Conservation (phyloP, 2,888 invertebrate species). For the Drepanosiphum platanoidis region DNA sequence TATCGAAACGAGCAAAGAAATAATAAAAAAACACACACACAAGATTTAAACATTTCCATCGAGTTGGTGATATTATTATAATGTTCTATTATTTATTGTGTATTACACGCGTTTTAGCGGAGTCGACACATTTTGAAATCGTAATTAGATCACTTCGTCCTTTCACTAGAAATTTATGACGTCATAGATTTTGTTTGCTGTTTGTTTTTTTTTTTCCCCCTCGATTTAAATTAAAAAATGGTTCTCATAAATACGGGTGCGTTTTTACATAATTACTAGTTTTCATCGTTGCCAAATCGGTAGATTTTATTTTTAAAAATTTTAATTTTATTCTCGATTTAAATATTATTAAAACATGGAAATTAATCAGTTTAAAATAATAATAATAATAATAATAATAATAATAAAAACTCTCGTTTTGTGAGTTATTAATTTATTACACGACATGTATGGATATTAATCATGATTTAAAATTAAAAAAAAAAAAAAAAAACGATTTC, state of each 20-base stretch:
- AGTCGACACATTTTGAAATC: background rate
- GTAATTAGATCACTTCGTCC: background rate
- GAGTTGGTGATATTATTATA: background rate
- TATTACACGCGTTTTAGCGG: background rate
- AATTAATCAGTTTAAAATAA: background rate
- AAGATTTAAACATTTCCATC: background rate
- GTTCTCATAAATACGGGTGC: background rate
- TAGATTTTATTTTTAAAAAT: background rate
- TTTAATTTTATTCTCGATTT: too few relatives aligned
- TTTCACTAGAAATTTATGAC: background rate
- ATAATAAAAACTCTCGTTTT: background rate
- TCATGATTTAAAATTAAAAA: background rate
- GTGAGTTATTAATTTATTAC: background rate
- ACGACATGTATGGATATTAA: background rate
- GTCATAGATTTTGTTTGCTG: constrained; percentile 7
- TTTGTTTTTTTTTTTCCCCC: background rate
- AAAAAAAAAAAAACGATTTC: background rate
- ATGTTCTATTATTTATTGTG: background rate
- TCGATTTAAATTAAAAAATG: too few relatives aligned
- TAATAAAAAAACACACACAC: too few relatives aligned
- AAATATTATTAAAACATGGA: background rate
- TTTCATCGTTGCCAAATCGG: background rate
- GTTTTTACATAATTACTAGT: background rate
- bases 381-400: background rate
- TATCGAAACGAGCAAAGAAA: background rate